Percentiles rank a stretch among this genome's conserved stretches.
Conservation (phyloP, 2,797 vertebrate species). For the Halcyon leucocephala region DNA sequence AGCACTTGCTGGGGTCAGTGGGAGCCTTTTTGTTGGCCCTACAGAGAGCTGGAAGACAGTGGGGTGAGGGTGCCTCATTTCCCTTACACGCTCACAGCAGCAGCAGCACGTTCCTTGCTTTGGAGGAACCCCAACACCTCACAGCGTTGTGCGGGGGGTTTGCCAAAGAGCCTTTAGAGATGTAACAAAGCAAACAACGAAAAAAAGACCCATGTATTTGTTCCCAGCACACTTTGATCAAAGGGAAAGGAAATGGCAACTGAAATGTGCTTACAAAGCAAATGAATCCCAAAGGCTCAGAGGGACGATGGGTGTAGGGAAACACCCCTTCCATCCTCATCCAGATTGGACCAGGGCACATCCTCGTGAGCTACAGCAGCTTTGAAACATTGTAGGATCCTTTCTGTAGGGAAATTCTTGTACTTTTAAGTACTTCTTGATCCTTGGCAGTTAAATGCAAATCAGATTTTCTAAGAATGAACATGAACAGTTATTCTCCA, state of each 20-base stretch:
- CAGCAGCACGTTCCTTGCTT: fast-evolving
- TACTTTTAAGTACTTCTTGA: background rate
- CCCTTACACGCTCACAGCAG: background rate
- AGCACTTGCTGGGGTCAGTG: background rate
- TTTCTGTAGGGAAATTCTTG: background rate
- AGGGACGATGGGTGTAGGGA: background rate
- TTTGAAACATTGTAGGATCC: background rate
- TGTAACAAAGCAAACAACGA: background rate
- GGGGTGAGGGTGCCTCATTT: background rate
- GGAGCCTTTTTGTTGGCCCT: background rate
- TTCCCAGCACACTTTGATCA: background rate
- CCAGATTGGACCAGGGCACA: background rate
- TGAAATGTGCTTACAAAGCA: background rate
- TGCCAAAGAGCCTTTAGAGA: background rate
- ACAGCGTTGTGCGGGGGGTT: background rate
- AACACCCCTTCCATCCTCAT: background rate
- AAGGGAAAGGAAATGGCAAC: background rate
- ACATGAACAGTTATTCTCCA: background rate
- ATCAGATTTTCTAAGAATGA: background rate
- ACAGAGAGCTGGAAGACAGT: background rate
- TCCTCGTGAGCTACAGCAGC: background rate
- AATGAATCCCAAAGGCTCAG: background rate
- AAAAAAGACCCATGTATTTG: background rate
- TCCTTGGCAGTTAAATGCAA: background rate
- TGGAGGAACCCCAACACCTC: background rate